Percentiles rank a stretch among this genome's conserved stretches.
Evolutionary conservation across 2,888 invertebrate genomes (phyloP).

Genomic region (Orthonevra nobilis): DNA sequence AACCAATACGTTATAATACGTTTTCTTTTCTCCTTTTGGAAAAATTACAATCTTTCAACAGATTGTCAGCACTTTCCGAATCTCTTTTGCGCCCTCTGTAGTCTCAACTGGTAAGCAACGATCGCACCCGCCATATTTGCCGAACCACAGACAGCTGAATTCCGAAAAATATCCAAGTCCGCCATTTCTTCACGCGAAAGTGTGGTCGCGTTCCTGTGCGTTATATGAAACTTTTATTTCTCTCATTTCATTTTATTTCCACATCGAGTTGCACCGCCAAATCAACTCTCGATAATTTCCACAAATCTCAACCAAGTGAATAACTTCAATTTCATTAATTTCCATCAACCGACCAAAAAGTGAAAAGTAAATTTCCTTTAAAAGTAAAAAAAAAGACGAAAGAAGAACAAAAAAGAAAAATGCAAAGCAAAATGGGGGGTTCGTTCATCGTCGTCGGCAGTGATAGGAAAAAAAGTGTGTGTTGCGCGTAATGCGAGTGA

Average conservation of each 20-base stretch:
- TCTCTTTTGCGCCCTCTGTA: constrained; percentile 4
- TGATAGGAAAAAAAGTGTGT: constrained; percentile 52
- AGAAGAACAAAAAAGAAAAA: constrained; percentile 24
- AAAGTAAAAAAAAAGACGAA: no score
- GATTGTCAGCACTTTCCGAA: constrained; percentile 7
- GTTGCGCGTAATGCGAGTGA: constrained; percentile 56
- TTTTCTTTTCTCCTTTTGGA: no score
- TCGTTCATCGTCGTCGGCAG: constrained; percentile 60
- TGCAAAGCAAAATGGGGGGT: constrained; percentile 68
- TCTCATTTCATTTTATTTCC: constrained; percentile 57
- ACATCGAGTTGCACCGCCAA: constrained; percentile 46
- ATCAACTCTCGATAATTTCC: background rate
- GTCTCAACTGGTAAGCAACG: background rate
- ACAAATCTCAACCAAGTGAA: constrained; percentile 9
- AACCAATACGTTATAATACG: no score
- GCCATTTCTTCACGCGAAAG: constrained; percentile 70
- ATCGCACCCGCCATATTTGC: constrained; percentile 50
- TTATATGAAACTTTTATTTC: constrained; percentile 64
- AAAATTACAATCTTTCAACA: no score
- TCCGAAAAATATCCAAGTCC: constrained; percentile 64
- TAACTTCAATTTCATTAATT: constrained; percentile 9
- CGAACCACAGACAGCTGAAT: constrained; percentile 50
- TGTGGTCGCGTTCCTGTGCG: constrained; percentile 67
- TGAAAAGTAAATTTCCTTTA: constrained; percentile 26
- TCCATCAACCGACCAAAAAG: constrained; percentile 1